phyloP scores from a whole-genome alignment of 2,888 invertebrate genomes.

The Cryptocephalus primarius region DNA sequence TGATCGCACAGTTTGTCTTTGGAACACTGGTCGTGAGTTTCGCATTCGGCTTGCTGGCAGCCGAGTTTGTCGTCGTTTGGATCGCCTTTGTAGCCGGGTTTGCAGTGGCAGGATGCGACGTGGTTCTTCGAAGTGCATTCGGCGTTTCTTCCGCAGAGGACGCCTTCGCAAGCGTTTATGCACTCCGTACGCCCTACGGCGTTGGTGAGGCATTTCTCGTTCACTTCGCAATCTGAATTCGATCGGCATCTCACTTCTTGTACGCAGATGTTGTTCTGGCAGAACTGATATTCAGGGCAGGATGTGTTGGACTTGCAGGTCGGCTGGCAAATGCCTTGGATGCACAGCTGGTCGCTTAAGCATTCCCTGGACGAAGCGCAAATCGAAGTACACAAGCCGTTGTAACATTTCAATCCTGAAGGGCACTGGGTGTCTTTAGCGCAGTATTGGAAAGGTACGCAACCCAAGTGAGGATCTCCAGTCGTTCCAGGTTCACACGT shows the following conservation, averaged over 20 bases:
- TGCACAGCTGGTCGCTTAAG: conserved; percentile 73
- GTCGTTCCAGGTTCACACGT: conserved; percentile 75
- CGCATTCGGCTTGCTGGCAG: conserved; percentile 72
- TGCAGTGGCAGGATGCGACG: conserved; percentile 65
- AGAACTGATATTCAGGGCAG: conserved; percentile 78
- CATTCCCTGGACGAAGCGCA: conserved; percentile 77
- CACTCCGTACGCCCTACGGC: conserved; percentile 68
- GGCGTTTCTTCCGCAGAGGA: conserved; percentile 73
- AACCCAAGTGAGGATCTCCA: conserved; percentile 78
- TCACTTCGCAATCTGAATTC: conserved; percentile 60
- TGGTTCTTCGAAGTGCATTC: conserved; percentile 66
- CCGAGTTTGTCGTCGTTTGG: conserved; percentile 63
- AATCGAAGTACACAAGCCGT: conserved; percentile 66
- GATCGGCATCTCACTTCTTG: conserved; percentile 67
- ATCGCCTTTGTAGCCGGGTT: conserved; percentile 65
- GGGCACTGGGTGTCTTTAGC: conserved; percentile 71
- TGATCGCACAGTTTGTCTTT: conserved; percentile 75
- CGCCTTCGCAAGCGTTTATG: conserved; percentile 60
- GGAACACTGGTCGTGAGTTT: conserved; percentile 57
- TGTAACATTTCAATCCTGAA: conserved; percentile 71
- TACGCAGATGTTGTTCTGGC: conserved; percentile 72
- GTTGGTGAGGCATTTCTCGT: conserved; percentile 61
- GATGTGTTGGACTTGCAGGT: conserved; percentile 70
- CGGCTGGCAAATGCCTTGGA: conserved; percentile 74
- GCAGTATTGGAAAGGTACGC: conserved; percentile 74